Percentiles rank a stretch among this genome's conserved stretches.
Conservation (phyloP, 2,888 invertebrate species). For the Antheraea yamamai region DNA sequence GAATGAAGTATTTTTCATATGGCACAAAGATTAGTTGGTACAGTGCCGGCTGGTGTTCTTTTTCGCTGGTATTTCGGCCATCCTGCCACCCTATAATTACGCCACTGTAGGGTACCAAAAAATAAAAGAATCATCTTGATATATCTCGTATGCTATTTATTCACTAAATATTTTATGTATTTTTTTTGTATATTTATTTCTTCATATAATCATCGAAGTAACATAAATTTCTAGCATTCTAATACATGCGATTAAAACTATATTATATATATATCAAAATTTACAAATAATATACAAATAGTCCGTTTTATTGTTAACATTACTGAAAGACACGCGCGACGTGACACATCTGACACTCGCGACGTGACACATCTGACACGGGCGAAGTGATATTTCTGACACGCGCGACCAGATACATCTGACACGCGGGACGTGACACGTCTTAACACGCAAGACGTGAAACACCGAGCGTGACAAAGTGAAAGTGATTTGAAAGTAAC, state of each 20-base stretch:
- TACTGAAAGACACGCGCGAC: neutral
- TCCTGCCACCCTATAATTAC: too few species aligned
- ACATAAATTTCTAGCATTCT: conserved; percentile 44
- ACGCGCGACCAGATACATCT: neutral
- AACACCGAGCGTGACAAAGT: neutral
- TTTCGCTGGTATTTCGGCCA: too few species aligned
- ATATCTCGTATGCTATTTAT: conserved; percentile 25
- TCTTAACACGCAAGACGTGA: neutral
- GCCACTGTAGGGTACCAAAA: conserved; percentile 3
- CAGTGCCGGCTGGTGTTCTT: too few species aligned
- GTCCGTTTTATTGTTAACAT: conserved; percentile 23
- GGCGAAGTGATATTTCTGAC: neutral
- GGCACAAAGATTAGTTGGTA: too few species aligned
- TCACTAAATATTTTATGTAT: conserved; percentile 52
- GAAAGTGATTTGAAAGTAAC: too few species aligned
- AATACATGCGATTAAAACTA: conserved; percentile 40
- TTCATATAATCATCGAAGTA: conserved; percentile 36
- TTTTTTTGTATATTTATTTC: conserved; percentile 31
- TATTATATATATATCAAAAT: conserved; percentile 38
- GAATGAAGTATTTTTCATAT: too few species aligned
- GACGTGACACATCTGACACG: neutral
- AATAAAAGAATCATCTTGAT: conserved; percentile 30
- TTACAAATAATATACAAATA: conserved; percentile 49
- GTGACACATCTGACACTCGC: neutral
- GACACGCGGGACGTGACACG: neutral